Conservation (phyloP, 2,888 invertebrate genomes). For the Sympetrum striolatum region DNA sequence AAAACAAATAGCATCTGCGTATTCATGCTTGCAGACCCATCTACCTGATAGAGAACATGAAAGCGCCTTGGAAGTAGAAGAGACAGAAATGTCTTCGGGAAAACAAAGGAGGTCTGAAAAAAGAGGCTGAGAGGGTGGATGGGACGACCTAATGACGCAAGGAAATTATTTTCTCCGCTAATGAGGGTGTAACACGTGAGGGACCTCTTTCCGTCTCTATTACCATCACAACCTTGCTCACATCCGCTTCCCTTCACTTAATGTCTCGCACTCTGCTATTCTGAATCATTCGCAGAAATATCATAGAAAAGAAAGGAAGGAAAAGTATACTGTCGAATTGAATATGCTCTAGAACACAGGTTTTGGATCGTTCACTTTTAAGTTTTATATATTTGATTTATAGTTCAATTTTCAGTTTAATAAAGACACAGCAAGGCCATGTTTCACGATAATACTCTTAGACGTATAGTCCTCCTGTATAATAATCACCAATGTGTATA, state of each 20-base stretch:
- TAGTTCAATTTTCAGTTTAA: too few species aligned
- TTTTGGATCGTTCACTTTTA: too few species aligned
- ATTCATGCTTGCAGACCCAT: too few species aligned
- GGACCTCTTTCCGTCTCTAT: neutral
- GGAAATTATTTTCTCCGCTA: slow-evolving; percentile 24
- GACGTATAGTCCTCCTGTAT: too few species aligned
- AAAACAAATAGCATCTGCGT: neutral
- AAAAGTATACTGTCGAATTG: too few species aligned
- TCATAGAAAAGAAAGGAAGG: too few species aligned
- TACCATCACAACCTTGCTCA: neutral
- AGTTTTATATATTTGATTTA: too few species aligned
- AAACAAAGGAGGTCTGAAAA: neutral
- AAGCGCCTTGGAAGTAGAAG: neutral
- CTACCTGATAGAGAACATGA: neutral
- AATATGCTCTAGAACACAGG: too few species aligned
- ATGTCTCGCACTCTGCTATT: neutral
- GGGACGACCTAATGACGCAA: neutral
- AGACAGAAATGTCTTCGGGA: neutral
- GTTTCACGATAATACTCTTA: too few species aligned
- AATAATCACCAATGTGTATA: too few species aligned
- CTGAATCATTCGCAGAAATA: too few species aligned
- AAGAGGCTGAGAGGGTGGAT: neutral
- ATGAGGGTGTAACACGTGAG: slow-evolving; percentile 26
- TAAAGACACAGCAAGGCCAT: too few species aligned
- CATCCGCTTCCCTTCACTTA: neutral